Base-by-base conservation (phyloP, 2,888 invertebrate genomes). In the Rhimphoctona megacephalus region DNA sequence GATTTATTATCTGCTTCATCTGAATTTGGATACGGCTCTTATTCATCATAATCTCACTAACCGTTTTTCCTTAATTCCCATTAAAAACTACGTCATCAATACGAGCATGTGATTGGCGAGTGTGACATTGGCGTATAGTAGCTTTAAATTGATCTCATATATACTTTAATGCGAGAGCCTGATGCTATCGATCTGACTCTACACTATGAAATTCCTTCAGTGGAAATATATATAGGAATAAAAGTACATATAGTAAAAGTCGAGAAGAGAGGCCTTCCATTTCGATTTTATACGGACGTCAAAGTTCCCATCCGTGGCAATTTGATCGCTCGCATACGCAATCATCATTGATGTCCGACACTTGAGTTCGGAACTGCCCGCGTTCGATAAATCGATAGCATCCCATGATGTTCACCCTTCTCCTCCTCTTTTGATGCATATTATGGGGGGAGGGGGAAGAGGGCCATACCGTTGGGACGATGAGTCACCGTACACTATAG, bases 341-440 rank as follows among this genome's bases (percentile, higher is more conserved):
- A 86, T 86, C 84, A 79, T 85, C 79, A 82, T 87, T 79, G 84
- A 87, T 76, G 84, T 82, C 84, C 79, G 70, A 52, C 84, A 82
- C 86, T 82, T 72, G 76, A 87, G 83, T 46, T 52, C 72, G 73
- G 17, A 81, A 83, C 80, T 73, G 54, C 43, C 43, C 22, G 74
- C 74, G 46, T 78, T 79, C 74, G 82, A 85, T 81, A 82, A 82
- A 85, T 87, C 86, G 79, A 87, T 87, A 81, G 43, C 46, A 74
- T 61, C 67, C 74, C 30, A 33, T 79, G 43, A 54, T 82, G 33
- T 36, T 36, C 17, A 30, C 17, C 61, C 61, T 57, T 25, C 36
- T 61, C 57, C 19, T 39, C 22, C 64, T 30, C 25, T 30, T 19
- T 17, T 49, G 78, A 69, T 54, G 64, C 46, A 81, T 66, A n/a